Evolutionary conservation across 2,797 vertebrate species (phyloP).

Genomic region (Euphonia xanthogaster): DNA sequence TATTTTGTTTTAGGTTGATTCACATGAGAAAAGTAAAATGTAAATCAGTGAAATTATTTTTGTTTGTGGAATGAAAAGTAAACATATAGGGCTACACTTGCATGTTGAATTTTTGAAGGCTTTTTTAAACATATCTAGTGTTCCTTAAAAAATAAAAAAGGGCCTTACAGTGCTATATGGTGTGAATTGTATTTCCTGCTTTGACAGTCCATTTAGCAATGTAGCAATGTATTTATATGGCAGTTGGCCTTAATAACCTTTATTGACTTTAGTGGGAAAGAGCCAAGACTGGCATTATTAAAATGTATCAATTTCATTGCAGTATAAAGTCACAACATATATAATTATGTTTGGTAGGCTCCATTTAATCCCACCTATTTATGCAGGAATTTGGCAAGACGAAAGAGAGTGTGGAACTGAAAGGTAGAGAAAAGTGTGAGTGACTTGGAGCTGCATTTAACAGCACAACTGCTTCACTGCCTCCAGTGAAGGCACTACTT

Average conservation of each 20-base stretch:
- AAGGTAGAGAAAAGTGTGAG: neutral
- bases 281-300: constrained; percentile 94
- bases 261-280: constrained; percentile 87
- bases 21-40: neutral
- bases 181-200: constrained; percentile 74
- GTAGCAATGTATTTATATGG: constrained; percentile 84
- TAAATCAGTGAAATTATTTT: neutral
- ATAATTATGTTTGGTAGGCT: constrained; percentile 88
- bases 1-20: constrained; percentile 21
- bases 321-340: constrained; percentile 86
- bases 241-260: constrained; percentile 93
- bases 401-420: neutral
- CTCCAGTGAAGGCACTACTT: constrained; percentile 1
- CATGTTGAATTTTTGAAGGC: neutral
- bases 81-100: neutral
- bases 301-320: constrained; percentile 91
- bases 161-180: neutral
- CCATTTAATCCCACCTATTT: constrained; percentile 88
- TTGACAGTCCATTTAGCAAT: constrained; percentile 83
- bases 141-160: neutral
- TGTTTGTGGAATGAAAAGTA: neutral
- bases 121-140: neutral
- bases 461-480: neutral
- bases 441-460: constrained; percentile 17
- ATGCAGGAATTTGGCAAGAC: constrained; percentile 74